phyloP scores from a whole-genome alignment of 2,797 vertebrate species.

The Adelosebastes latens region DNA sequence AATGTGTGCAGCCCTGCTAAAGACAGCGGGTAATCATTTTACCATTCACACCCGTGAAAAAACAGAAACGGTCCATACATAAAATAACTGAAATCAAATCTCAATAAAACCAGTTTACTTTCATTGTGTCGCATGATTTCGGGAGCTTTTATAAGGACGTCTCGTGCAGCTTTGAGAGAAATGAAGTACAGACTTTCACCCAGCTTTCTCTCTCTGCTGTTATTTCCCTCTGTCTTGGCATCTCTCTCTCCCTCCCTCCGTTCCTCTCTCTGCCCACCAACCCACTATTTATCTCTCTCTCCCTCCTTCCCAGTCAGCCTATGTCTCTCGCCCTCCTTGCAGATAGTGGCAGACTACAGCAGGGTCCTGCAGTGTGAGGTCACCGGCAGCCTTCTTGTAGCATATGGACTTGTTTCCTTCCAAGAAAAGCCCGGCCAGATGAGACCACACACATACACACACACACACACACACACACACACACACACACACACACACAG shows the following conservation, averaged over 20 bases:
- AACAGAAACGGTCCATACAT: no score
- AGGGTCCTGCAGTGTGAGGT: conserved; percentile 73
- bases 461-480: neutral
- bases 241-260: conserved; percentile 15
- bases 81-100: neutral
- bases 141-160: neutral
- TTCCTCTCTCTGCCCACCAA: conserved; percentile 33
- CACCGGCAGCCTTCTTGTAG: conserved; percentile 76
- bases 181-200: neutral
- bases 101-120: neutral
- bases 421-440: conserved; percentile 86
- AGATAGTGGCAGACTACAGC: conserved; percentile 64
- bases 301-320: neutral
- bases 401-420: conserved; percentile 89
- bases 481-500: neutral
- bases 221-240: conserved; percentile 53
- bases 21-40: no score
- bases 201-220: conserved; percentile 22
- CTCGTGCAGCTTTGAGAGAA: neutral
- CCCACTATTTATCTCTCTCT: conserved; percentile 54
- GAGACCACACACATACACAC: conserved; percentile 71
- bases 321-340: conserved; percentile 58
- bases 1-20: no score
- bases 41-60: no score
- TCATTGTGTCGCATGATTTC: neutral